Base-by-base conservation (phyloP, 2,113 vertebrate genomes). In the Python bivittatus region DNA sequence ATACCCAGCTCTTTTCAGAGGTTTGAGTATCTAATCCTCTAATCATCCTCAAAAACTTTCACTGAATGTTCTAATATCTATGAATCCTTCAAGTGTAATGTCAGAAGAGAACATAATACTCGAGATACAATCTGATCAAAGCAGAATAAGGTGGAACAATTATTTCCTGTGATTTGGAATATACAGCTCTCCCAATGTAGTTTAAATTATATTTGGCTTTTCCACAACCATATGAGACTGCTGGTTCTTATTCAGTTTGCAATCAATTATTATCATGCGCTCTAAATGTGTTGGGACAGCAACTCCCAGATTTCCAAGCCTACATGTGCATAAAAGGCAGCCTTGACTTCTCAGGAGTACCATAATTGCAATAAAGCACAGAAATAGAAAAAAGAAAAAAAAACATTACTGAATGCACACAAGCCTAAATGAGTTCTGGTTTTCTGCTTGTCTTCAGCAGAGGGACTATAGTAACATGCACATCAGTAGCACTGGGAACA, bases 401-500 rank as follows among this genome's bases (percentile, higher is more conserved):
- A 12, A 87, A 6, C 72, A 42, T 52, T 38, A 68, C 7, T 64
- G 1, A 8, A 52, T 56, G n/a, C n/a, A 68, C 23, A 54, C 33
- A 72, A 56, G 33, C 25, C 60, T 72, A 56, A 91, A 84, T 7
- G 72, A 23, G 44, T 64, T 52, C 23, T 56, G n/a, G 27, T 42
- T 87, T 68, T 27, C 29, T 72, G n/a, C n/a, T 87, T 87, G 27
- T 25, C 52, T 9, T 42, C 29, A 84, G 27, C 60, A 52, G 61
- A 38, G 38, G 3, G 11, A 27, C 23, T 61, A 57, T 38, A 85
- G 23, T 48, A 88, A 9, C 52, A 54, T 2, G 8, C 61, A 22
- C 60, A 86, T 90, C 27, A 60, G 22, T 53, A 93, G 56, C 60
- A 93, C 48, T 56, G 42, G n/a, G 85, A 79, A 84, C 61, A 48